These are phyloP conservation scores for Nebria salina DNA, from an alignment of 2,888 invertebrate genomes.

Conservation along the genomic window DNA sequence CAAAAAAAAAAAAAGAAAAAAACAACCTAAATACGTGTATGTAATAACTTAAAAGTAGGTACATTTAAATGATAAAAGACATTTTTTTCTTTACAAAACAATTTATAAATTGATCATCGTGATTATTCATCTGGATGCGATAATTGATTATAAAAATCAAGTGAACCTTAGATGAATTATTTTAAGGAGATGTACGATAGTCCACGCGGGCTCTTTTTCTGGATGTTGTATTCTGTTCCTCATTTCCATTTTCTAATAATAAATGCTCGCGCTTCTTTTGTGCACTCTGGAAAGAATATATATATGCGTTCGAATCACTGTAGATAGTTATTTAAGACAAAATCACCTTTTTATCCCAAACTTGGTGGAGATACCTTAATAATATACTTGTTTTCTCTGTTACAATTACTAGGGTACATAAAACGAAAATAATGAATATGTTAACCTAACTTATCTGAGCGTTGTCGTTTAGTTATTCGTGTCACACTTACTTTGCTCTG, in stretches of 20 bases:
- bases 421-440: constrained; percentile 59
- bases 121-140: no score
- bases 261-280: constrained; percentile 59
- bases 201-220: constrained; percentile 59
- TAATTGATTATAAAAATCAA: no score
- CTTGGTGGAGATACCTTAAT: constrained; percentile 91
- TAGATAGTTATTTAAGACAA: no score
- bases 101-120: no score
- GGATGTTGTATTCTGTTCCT: constrained; percentile 55
- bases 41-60: no score
- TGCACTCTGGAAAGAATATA: constrained; percentile 52
- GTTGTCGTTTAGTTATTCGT: constrained; percentile 6
- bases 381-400: constrained; percentile 96
- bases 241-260: constrained; percentile 53
- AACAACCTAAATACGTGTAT: no score
- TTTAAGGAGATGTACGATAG: constrained; percentile 45
- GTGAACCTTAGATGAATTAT: background rate
- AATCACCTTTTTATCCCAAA: constrained; percentile 91
- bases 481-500: constrained; percentile 82
- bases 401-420: constrained; percentile 77
- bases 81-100: no score
- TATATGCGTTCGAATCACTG: background rate
- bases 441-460: constrained; percentile 3
- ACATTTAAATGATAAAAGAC: no score
- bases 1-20: no score